Percentiles rank a stretch among this genome's conserved stretches.
Conservation (phyloP, 2,888 invertebrate genomes). For the Tryphoninae sp. region DNA sequence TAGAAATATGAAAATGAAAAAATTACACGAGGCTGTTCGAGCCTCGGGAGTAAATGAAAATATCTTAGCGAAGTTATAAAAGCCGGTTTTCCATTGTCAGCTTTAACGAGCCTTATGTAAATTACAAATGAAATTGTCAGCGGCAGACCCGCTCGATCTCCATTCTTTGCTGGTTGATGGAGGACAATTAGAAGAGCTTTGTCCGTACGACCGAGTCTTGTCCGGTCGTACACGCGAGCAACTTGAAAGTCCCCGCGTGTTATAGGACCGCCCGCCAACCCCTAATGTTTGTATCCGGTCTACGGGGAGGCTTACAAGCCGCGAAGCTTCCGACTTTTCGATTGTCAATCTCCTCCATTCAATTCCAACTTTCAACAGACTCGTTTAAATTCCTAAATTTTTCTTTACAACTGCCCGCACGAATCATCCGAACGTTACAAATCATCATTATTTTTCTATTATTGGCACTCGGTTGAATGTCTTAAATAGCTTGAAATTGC, state of each 20-base stretch:
- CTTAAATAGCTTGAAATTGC: neutral
- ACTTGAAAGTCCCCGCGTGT: constrained; percentile 74
- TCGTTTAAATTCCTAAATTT: neutral
- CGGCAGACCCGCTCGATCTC: constrained; percentile 70
- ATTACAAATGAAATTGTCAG: constrained; percentile 79
- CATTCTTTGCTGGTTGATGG: constrained; percentile 76
- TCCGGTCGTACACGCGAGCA: constrained; percentile 70
- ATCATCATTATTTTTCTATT: neutral
- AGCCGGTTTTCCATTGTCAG: constrained; percentile 69
- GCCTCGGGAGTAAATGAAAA: neutral
- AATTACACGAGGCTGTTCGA: neutral
- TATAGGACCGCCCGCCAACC: constrained; percentile 76
- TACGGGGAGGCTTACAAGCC: constrained; percentile 63
- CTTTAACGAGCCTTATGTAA: constrained; percentile 77
- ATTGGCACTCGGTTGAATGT: neutral
- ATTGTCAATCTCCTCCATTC: constrained; percentile 5
- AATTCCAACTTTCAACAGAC: neutral
- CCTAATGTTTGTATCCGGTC: constrained; percentile 78
- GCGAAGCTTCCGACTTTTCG: constrained; percentile 57
- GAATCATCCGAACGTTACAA: no score
- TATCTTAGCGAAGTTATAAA: neutral
- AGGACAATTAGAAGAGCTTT: constrained; percentile 78
- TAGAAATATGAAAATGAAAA: neutral
- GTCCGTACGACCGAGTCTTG: constrained; percentile 74
- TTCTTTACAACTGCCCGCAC: neutral